These are phyloP conservation scores for Uria lomvia DNA, from an alignment of 2,113 vertebrate genomes.

Conservation along the genomic window DNA sequence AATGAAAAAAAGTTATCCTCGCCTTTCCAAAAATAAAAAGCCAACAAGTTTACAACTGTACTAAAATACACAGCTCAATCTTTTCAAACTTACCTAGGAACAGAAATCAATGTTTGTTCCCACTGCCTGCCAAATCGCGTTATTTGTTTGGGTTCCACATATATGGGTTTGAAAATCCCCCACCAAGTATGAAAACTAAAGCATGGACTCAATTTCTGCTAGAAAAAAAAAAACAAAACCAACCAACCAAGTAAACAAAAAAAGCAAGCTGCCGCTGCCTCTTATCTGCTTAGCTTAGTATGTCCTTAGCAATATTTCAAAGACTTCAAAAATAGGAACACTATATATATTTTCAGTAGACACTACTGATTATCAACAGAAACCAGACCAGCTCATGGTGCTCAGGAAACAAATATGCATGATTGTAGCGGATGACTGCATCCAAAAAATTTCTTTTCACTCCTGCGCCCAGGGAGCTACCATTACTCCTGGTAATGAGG, in stretches of 20 bases:
- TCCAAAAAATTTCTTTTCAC: not conserved
- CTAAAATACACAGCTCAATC: not conserved
- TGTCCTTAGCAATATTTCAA: not conserved
- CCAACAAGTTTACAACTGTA: not conserved
- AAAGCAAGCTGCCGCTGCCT: not conserved
- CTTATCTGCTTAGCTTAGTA: not conserved
- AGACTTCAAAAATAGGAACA: not conserved
- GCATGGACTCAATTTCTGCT: not conserved
- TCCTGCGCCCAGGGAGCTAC: fast-evolving
- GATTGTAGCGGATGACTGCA: not conserved
- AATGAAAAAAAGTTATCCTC: not conserved
- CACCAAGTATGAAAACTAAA: not conserved
- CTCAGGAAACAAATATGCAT: not conserved
- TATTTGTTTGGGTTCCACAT: not conserved
- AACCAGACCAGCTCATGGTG: not conserved
- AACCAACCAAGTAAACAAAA: no score
- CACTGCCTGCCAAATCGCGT: not conserved
- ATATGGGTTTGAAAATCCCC: not conserved
- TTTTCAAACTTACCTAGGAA: not conserved
- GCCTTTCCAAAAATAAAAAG: not conserved
- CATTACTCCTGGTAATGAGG: not conserved
- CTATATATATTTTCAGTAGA: not conserved
- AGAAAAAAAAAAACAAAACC: not conserved
- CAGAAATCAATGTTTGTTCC: not conserved
- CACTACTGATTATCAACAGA: not conserved